A percentile compares a stretch with the other conserved stretches of the same genome.
Conservation (phyloP, 2,797 vertebrate species). For the Harpagifer antarcticus region DNA sequence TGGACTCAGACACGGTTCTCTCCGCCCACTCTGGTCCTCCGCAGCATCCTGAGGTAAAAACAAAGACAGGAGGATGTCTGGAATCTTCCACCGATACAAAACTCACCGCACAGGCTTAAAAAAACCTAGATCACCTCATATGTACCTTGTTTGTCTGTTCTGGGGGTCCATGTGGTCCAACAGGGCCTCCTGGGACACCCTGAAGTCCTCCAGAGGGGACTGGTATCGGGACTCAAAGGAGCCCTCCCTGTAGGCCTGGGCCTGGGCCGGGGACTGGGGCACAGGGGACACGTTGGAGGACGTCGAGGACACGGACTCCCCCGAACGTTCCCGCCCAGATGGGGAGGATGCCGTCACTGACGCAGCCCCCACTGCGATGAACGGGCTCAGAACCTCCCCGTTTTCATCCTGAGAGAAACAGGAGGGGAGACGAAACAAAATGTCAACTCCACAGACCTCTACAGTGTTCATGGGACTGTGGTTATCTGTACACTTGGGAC, state of each 20-base stretch:
- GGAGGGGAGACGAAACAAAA: background rate
- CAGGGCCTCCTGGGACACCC: conserved; percentile 92
- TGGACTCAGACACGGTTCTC: conserved; percentile 93
- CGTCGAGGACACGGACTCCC: conserved; percentile 80
- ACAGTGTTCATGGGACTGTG: background rate
- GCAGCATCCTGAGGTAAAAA: conserved; percentile 86
- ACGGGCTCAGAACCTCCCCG: conserved; percentile 88
- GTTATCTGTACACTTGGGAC: background rate
- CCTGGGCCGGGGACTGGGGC: conserved; percentile 84
- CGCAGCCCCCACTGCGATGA: conserved; percentile 59
- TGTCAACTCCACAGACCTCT: background rate
- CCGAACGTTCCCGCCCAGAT: conserved; percentile 86
- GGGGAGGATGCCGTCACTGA: conserved; percentile 67
- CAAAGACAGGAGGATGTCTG: conserved; percentile 58
- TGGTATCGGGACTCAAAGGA: conserved; percentile 94
- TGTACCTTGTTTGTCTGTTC: conserved; percentile 88
- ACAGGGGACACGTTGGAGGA: conserved; percentile 77
- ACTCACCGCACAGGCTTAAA: background rate
- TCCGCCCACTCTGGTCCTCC: conserved; percentile 93
- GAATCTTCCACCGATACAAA: conserved; percentile 20
- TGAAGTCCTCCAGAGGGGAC: conserved; percentile 93
- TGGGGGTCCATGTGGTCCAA: conserved; percentile 92
- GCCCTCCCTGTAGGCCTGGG: conserved; percentile 89
- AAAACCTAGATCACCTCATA: background rate
- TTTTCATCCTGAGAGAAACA: conserved; percentile 89